A percentile compares a stretch with the other conserved stretches of the same genome.
phyloP scores from a whole-genome alignment of 2,888 invertebrate species.

The Molorchus minor region DNA sequence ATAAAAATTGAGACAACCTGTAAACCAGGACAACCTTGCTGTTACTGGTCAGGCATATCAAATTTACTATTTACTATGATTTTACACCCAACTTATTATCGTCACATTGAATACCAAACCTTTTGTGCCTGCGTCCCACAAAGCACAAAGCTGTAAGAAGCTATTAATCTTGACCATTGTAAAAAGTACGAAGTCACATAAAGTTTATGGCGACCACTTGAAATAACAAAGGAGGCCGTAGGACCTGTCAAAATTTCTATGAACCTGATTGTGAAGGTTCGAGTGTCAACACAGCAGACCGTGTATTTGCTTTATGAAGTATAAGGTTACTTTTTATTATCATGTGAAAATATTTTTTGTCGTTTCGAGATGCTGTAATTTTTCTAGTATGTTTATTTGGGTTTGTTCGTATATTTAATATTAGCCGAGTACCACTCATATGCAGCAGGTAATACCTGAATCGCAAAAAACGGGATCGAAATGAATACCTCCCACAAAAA shows the following conservation, averaged over 20 bases:
- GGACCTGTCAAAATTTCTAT: conserved; percentile 16
- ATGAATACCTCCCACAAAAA: too few species aligned
- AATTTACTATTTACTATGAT: conserved; percentile 8
- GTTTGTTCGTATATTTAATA: conserved; percentile 3
- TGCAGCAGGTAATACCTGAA: neutral
- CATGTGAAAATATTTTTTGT: conserved; percentile 10
- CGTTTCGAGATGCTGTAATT: conserved; percentile 1
- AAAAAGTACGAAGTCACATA: neutral
- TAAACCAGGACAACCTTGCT: too few species aligned
- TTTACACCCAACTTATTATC: neutral
- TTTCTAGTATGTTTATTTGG: conserved; percentile 8
- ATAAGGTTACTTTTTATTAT: conserved; percentile 16
- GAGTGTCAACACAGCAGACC: neutral
- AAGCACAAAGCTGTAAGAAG: neutral
- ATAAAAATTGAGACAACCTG: too few species aligned
- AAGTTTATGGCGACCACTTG: conserved; percentile 25
- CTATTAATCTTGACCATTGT: conserved; percentile 4
- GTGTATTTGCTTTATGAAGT: conserved; percentile 11
- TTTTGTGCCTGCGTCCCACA: neutral
- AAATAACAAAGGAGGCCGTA: conserved; percentile 16
- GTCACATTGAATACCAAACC: neutral
- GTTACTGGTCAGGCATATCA: neutral
- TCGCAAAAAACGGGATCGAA: too few species aligned
- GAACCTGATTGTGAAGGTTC: conserved; percentile 12
- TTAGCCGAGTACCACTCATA: neutral